These are phyloP conservation scores for Tinea semifulvella DNA, from an alignment of 2,888 invertebrate genomes.

Conservation along the genomic window DNA sequence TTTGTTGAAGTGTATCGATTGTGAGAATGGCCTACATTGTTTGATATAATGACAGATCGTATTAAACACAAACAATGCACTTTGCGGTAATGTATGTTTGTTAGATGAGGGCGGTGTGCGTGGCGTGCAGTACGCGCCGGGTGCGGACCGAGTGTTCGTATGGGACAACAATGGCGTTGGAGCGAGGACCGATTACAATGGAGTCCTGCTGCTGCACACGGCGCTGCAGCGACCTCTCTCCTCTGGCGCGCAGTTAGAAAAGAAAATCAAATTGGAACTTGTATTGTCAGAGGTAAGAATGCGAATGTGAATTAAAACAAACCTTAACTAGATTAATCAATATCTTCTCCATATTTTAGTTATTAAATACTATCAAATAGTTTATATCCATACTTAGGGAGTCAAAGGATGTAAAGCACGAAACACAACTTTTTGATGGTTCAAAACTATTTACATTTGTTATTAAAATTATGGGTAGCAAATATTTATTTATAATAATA, in stretches of 20 bases:
- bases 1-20: not conserved
- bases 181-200: conserved; percentile 90
- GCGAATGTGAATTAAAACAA: not conserved
- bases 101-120: conserved; percentile 72
- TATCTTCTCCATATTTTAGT: not conserved
- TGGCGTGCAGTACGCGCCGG: conserved; percentile 77
- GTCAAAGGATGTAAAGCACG: no score
- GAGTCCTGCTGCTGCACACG: conserved; percentile 87
- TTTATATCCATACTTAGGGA: no score
- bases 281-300: conserved; percentile 81
- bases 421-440: no score
- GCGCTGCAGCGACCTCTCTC: conserved; percentile 83
- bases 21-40: conserved; percentile 61
- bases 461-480: no score
- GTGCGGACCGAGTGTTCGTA: conserved; percentile 84
- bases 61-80: conserved; percentile 57
- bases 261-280: conserved; percentile 83
- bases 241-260: conserved; percentile 72
- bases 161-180: conserved; percentile 85
- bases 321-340: not conserved
- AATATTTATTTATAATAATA: no score
- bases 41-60: conserved; percentile 47
- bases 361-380: no score
- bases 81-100: not conserved
- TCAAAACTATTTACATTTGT: no score